Base-by-base conservation (phyloP, 1,140 invertebrate species). In the Musca domestica region DNA sequence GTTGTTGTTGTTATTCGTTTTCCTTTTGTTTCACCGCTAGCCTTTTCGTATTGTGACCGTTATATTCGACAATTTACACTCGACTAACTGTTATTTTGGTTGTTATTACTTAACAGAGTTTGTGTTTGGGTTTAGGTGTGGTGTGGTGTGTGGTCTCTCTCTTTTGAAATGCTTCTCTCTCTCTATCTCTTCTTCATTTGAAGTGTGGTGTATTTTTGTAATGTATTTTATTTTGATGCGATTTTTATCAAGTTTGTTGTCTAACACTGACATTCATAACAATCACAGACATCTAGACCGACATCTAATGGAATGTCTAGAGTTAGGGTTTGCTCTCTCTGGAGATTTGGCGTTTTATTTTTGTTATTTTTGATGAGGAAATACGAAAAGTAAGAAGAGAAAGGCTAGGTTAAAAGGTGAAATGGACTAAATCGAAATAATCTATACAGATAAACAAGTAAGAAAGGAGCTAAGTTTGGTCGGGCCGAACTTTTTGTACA, bases 61-160 rank as follows among this genome's bases (percentile, higher is more conserved):
- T 61, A 47, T 58, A 58, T 69, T 69, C 61, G 69, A 67, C 69
- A 67, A 64, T 67, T 67, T 64, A 47, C 65, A 64, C 65, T 70
- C 69, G 66, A 70, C 69, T 70, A 61, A 67, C 30, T 41, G 30
- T 63, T 49, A 64, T 10, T 48, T 64, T 14, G 22, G 5, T 41
- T 15, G 25, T 6, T 3, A 2, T 47, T 49, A 15, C n/a, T 61
- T 41, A 41, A 61, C 15, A 34, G n/a, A 5, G 25, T 58, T 58
- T 58, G 25, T 58, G 54, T 15, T 61, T 61, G n/a, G 41, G 15
- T 27, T 56, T 19, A 5, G 30, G 27, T 25, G 27, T 19, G 56
- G 56, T 61, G 56, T 61, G 20, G 9, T 41, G 17, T 19, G 2
- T 15, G 5, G 0, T 51, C 15, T 30, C 25, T 30, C n/a, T n/a